Conservation (phyloP, 1,140 invertebrate species). For the Drosophila watanabei region DNA sequence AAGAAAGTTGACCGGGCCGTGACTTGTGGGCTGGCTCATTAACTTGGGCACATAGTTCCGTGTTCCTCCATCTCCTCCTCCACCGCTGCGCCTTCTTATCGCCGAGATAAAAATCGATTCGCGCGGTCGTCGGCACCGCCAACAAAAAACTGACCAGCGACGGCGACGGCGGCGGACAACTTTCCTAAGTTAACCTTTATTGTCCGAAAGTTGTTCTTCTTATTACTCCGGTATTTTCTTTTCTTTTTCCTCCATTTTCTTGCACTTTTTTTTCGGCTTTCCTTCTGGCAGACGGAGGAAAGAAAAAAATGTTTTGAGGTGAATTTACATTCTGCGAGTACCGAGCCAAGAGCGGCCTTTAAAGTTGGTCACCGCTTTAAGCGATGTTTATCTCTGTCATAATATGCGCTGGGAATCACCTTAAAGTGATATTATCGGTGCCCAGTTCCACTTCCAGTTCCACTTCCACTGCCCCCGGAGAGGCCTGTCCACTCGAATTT, state of each 20-base stretch:
- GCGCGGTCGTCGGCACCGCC: slow-evolving; percentile 73
- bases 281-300: slow-evolving; percentile 32
- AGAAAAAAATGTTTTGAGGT: slow-evolving; percentile 32
- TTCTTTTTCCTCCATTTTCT: slow-evolving; percentile 57
- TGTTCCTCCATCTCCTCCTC: slow-evolving; percentile 13
- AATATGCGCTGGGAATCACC: slow-evolving; percentile 83
- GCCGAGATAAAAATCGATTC: slow-evolving; percentile 80
- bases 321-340: slow-evolving; percentile 72
- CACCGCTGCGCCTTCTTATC: slow-evolving; percentile 51
- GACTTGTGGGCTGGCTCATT: slow-evolving; percentile 77
- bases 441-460: slow-evolving; percentile 22
- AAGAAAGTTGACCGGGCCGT: slow-evolving; percentile 78
- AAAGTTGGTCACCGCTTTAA: slow-evolving; percentile 69
- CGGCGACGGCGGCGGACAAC: slow-evolving; percentile 62
- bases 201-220: slow-evolving; percentile 84
- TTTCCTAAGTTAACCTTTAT: slow-evolving; percentile 84
- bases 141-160: slow-evolving; percentile 66
- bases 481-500: slow-evolving; percentile 46
- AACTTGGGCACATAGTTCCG: slow-evolving; percentile 75
- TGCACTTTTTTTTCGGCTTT: slow-evolving; percentile 52
- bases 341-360: slow-evolving; percentile 57
- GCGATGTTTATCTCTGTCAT: slow-evolving; percentile 82
- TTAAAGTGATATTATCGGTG: slow-evolving; percentile 76
- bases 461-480: slow-evolving; percentile 6
- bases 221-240: slow-evolving; percentile 55